Evolutionary conservation across 2,888 invertebrate genomes (phyloP).

Genomic region (Notocelia uddmanniana): DNA sequence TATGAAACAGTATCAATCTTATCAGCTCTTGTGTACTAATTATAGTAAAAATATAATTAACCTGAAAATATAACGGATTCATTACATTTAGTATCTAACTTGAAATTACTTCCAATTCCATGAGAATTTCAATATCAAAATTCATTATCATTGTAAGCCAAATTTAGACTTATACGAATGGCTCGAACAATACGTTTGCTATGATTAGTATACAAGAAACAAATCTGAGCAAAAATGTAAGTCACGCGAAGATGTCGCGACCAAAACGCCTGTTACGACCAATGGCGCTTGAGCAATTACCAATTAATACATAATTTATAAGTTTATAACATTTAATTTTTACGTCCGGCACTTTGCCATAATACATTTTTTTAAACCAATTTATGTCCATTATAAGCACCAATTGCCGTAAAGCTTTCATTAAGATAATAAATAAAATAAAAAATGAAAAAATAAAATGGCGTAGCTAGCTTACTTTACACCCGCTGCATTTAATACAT

Average conservation of each 20-base stretch:
- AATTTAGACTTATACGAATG: background rate
- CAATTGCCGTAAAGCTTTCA: background rate
- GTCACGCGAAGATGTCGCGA: background rate
- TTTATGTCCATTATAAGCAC: background rate
- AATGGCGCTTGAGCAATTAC: background rate
- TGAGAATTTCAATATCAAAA: no score
- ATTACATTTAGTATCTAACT: background rate
- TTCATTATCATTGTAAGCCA: background rate
- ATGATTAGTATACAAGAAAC: slow-evolving; percentile 27
- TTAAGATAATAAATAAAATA: background rate
- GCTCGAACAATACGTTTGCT: background rate
- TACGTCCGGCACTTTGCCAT: background rate
- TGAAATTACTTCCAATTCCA: background rate
- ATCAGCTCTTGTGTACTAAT: slow-evolving; percentile 4
- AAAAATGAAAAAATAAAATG: background rate
- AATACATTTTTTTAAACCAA: background rate
- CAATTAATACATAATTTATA: no score
- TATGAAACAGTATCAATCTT: background rate
- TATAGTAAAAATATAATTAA: background rate
- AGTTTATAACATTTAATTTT: no score
- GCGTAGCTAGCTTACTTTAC: slow-evolving; percentile 20
- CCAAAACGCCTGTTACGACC: background rate
- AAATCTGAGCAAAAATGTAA: background rate
- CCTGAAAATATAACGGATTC: background rate
- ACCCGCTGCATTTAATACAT: background rate